Conservation (phyloP, 2,888 invertebrate species). For the Escarpia spicata region DNA sequence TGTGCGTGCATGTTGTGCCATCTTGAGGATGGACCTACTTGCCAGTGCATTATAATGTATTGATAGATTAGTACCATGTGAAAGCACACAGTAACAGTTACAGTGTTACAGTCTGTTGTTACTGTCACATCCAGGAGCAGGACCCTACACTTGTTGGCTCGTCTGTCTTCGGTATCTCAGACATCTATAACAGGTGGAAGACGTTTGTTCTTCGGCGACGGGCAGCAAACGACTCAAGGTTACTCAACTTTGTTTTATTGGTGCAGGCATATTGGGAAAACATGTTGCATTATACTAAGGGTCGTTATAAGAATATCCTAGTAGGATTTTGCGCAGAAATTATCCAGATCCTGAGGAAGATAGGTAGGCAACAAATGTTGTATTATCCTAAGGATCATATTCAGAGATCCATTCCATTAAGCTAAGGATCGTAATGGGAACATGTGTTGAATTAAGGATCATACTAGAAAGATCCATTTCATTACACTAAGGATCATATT, state of each 20-base stretch:
- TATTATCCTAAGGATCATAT: too few species aligned
- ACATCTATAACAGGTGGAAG: slow-evolving; percentile 47
- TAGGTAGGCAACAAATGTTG: too few species aligned
- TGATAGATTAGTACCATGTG: background rate
- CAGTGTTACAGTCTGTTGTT: background rate
- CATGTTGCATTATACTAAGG: background rate
- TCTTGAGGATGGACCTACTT: background rate
- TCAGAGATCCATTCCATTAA: too few species aligned
- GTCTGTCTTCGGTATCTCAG: slow-evolving; percentile 51
- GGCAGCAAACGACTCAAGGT: slow-evolving; percentile 30
- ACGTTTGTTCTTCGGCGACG: slow-evolving; percentile 40
- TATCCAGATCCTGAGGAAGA: too few species aligned
- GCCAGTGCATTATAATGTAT: background rate
- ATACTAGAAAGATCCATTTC: background rate
- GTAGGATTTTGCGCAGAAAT: too few species aligned
- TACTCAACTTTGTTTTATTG: background rate
- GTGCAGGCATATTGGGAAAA: background rate
- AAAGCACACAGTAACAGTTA: background rate
- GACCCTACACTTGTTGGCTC: slow-evolving; percentile 46
- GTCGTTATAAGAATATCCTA: background rate
- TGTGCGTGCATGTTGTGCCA: background rate
- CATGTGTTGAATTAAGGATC: too few species aligned
- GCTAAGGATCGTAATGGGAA: too few species aligned
- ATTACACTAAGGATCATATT: background rate
- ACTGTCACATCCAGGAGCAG: slow-evolving; percentile 34